A percentile compares a stretch with the other conserved stretches of the same genome.
Conservation (phyloP, 2,113 vertebrate genomes). For the Mola mola region DNA sequence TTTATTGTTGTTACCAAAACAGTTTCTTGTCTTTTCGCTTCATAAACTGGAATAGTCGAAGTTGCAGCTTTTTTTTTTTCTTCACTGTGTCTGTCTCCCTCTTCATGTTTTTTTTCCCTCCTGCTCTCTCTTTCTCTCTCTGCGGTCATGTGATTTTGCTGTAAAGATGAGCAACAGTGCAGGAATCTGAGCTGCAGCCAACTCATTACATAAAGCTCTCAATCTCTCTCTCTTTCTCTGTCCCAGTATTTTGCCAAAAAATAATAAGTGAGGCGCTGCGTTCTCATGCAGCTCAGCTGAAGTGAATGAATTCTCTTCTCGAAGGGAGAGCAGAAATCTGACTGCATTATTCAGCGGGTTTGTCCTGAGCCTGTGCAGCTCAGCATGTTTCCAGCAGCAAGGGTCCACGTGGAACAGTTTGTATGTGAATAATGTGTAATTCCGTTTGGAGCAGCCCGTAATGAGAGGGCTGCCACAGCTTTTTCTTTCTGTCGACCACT, state of each 20-base stretch:
- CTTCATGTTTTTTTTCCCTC: not conserved
- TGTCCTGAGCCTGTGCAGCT: not conserved
- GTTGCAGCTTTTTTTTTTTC: not conserved
- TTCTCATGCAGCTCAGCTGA: slow-evolving; percentile 7
- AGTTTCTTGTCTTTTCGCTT: not conserved
- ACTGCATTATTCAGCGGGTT: not conserved
- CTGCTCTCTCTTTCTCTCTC: not conserved
- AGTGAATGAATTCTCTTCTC: slow-evolving; percentile 55
- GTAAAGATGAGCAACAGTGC: slow-evolving; percentile 60
- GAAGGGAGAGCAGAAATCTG: not conserved
- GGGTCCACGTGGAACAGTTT: not conserved
- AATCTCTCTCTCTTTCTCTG: not conserved
- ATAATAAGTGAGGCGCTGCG: slow-evolving; percentile 5
- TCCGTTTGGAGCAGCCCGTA: not conserved
- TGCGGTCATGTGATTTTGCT: slow-evolving; percentile 54
- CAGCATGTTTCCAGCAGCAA: not conserved
- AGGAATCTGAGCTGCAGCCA: slow-evolving; percentile 53
- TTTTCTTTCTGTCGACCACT: no score
- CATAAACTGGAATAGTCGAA: not conserved
- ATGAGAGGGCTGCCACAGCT: no score
- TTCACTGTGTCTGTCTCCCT: not conserved
- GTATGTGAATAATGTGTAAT: no score
- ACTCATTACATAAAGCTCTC: slow-evolving; percentile 46
- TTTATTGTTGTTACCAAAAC: not conserved
- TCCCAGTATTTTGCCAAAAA: slow-evolving; percentile 7